These are phyloP conservation scores for Tiphia femorata DNA, from an alignment of 2,888 invertebrate genomes.

Conservation along the genomic window DNA sequence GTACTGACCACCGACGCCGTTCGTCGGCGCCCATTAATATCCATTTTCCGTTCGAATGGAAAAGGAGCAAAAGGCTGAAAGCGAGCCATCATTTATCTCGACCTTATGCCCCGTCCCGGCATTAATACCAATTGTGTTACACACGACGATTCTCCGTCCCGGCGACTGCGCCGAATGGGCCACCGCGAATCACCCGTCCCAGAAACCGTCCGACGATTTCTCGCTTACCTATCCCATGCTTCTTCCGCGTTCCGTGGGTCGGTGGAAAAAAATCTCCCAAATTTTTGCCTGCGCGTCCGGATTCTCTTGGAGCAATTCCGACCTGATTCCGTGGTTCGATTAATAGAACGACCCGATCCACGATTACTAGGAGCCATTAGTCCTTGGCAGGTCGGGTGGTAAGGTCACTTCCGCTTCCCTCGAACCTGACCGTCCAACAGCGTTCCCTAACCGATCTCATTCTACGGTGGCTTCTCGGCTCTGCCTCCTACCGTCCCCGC, in stretches of 20 bases:
- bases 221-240: too few species aligned
- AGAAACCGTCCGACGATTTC: constrained; percentile 16
- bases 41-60: constrained; percentile 58
- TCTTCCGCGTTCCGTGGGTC: too few species aligned
- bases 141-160: constrained; percentile 35
- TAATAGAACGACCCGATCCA: too few species aligned
- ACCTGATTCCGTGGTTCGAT: too few species aligned
- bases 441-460: constrained; percentile 47
- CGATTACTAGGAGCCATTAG: too few species aligned
- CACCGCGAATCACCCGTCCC: constrained; percentile 17
- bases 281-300: too few species aligned
- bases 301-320: too few species aligned
- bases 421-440: constrained; percentile 55
- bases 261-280: too few species aligned
- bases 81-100: constrained; percentile 60
- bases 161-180: constrained; percentile 21
- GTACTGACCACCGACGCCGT: constrained; percentile 41
- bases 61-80: constrained; percentile 52
- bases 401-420: constrained; percentile 63
- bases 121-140: constrained; percentile 63
- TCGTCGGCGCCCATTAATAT: constrained; percentile 60
- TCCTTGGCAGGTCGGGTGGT: not conserved
- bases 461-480: not conserved
- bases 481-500: too few species aligned
- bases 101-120: constrained; percentile 49